Percentiles rank a stretch among this genome's conserved stretches.
Conservation (phyloP, 2,888 invertebrate species). For the Heliconius ethilla region DNA sequence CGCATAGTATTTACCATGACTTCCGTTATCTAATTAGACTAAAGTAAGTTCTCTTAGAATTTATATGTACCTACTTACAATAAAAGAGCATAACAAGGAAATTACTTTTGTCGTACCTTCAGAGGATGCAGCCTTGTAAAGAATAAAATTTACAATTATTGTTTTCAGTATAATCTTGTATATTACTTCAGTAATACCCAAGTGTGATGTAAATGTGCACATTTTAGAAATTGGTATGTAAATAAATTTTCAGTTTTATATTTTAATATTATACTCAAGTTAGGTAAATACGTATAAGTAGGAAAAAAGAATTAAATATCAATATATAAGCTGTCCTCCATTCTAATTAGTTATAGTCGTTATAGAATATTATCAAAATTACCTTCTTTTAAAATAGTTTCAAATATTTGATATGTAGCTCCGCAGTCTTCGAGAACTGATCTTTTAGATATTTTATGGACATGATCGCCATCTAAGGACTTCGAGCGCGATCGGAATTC, state of each 20-base stretch:
- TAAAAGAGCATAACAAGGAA: neutral
- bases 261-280: too few relatives aligned
- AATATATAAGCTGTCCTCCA: neutral
- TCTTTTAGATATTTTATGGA: conserved; percentile 63
- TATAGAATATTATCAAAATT: conserved; percentile 42
- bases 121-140: neutral
- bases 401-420: conserved; percentile 90
- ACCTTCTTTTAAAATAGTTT: conserved; percentile 85
- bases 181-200: neutral
- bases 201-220: neutral
- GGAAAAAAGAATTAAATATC: neutral
- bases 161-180: neutral
- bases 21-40: conserved; percentile 7
- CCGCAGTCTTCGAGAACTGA: conserved; percentile 88
- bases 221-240: too few relatives aligned
- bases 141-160: neutral
- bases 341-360: neutral
- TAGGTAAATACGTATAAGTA: too few relatives aligned
- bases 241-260: too few relatives aligned
- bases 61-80: neutral
- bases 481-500: conserved; percentile 90
- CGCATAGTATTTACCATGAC: conserved; percentile 2
- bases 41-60: neutral
- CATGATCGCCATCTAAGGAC: conserved; percentile 85
- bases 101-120: neutral